Evolutionary conservation across 2,113 vertebrate species (phyloP), one percentile per base, ranked within the genome.

Genomic region (Fukomys damarensis): DNA sequence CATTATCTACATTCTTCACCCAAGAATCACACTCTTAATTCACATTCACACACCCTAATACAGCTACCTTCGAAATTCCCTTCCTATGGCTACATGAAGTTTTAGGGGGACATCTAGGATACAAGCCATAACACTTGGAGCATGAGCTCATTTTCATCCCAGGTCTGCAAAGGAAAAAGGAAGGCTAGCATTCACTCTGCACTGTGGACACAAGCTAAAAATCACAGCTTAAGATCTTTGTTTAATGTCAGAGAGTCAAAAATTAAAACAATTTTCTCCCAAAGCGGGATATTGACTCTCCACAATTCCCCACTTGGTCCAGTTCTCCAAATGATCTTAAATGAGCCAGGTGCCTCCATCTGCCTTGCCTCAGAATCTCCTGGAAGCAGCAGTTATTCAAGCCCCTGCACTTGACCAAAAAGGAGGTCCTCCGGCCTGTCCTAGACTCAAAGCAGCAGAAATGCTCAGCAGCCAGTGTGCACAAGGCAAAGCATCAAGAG

Each of bases 181-280:
- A 28, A 86, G 26, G 49, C 56, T 54, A 77, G 59, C 26, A 24
- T 8, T 17, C 14, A 30, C 74, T 58, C 43, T 8, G 28, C 3
- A 2, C 3, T 2, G 8, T 6, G 83, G 43, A 4, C 41, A 24
- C 82, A 70, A 49, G 26, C 74, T 84, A 24, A 35, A 43, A 94
- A 63, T 46, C 43, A 38, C 1, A 22, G 65, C 43, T 87, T 43
- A 13, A 12, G 30, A 30, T 14, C 43, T 79, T 87, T 54, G 28
- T 17, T 72, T 46, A 85, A 77, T n/a, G 32, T 79, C 63, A 92
- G 68, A 79, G 82, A 14, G 49, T 95, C 46, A 89, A 93, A 96
- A 89, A 49, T 49, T 19, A 86, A 35, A 95, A 43, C 30, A 59
- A 8, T 65, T 22, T 46, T 43, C 82, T 81, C 54, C 1, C 49